A percentile compares a stretch with the other conserved stretches of the same genome.
phyloP scores from a whole-genome alignment of 2,888 invertebrate genomes.

The Dynastes grantii region DNA sequence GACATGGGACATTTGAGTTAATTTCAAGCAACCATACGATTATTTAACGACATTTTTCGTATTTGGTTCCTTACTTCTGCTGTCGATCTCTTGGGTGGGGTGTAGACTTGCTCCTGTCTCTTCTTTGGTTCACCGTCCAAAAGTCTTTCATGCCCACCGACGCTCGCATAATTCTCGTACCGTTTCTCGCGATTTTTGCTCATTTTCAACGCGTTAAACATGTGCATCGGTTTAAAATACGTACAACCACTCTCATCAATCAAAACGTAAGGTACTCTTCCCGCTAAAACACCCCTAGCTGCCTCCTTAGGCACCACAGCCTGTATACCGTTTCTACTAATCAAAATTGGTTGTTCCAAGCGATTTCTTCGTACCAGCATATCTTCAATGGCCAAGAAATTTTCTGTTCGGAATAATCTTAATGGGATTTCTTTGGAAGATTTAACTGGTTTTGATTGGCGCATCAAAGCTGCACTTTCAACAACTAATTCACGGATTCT shows the following conservation, averaged over 20 bases:
- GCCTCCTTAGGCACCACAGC: conserved; percentile 86
- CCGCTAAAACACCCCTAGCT: conserved; percentile 81
- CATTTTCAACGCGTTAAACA: conserved; percentile 78
- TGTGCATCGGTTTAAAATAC: conserved; percentile 84
- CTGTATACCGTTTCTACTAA: conserved; percentile 82
- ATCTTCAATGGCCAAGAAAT: conserved; percentile 84
- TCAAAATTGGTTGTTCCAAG: conserved; percentile 77
- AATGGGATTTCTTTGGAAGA: conserved; percentile 82
- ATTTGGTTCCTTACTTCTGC: conserved; percentile 57
- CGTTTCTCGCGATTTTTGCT: conserved; percentile 63
- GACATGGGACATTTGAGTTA: no score
- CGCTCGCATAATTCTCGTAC: conserved; percentile 63
- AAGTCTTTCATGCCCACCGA: conserved; percentile 59
- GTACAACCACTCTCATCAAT: conserved; percentile 84
- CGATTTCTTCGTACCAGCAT: conserved; percentile 77
- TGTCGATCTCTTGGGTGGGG: conserved; percentile 50
- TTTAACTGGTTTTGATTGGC: conserved; percentile 71
- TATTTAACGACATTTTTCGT: conserved; percentile 57
- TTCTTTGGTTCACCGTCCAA: conserved; percentile 53
- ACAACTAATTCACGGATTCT: conserved; percentile 80
- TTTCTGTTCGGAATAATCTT: conserved; percentile 78
- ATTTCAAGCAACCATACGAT: conserved; percentile 57
- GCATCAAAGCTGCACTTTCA: conserved; percentile 79
- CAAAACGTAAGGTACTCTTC: conserved; percentile 83
- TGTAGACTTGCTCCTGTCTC: conserved; percentile 50